These are phyloP conservation scores for Engraulis encrasicolus DNA, from an alignment of 2,113 vertebrate species.

Conservation along the genomic window DNA sequence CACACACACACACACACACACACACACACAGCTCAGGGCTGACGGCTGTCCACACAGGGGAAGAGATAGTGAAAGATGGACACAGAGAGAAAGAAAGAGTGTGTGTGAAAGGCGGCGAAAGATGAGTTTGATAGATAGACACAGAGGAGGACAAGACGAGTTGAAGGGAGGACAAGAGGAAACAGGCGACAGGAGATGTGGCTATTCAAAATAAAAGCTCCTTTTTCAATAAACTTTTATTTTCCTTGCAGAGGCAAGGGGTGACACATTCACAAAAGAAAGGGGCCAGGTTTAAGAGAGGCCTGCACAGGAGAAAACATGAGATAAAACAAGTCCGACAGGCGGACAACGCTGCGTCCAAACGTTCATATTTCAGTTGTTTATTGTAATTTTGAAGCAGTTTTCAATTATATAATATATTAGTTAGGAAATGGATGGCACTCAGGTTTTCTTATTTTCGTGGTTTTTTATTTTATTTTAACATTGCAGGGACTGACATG, in stretches of 20 bases:
- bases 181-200: not conserved
- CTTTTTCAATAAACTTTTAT: too few relatives aligned
- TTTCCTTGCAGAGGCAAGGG: too few relatives aligned
- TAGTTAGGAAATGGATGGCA: too few relatives aligned
- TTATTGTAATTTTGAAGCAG: too few relatives aligned
- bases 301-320: not conserved
- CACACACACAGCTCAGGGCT: not conserved
- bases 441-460: too few relatives aligned
- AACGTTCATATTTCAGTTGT: too few relatives aligned
- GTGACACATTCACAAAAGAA: too few relatives aligned
- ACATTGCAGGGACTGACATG: too few relatives aligned
- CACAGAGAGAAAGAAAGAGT: not conserved
- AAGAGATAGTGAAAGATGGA: conserved; percentile 19
- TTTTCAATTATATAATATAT: too few relatives aligned
- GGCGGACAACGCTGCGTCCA: too few relatives aligned
- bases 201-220: not conserved
- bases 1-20: not conserved
- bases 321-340: not conserved
- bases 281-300: too few relatives aligned
- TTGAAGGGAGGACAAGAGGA: not conserved
- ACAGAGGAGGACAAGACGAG: not conserved
- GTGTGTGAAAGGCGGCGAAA: conserved; percentile 4
- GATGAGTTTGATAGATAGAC: not conserved
- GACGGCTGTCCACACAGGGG: not conserved
- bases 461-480: too few relatives aligned